Evolutionary conservation across 1,140 invertebrate genomes (phyloP).

Genomic region (Radopholus similis): DNA sequence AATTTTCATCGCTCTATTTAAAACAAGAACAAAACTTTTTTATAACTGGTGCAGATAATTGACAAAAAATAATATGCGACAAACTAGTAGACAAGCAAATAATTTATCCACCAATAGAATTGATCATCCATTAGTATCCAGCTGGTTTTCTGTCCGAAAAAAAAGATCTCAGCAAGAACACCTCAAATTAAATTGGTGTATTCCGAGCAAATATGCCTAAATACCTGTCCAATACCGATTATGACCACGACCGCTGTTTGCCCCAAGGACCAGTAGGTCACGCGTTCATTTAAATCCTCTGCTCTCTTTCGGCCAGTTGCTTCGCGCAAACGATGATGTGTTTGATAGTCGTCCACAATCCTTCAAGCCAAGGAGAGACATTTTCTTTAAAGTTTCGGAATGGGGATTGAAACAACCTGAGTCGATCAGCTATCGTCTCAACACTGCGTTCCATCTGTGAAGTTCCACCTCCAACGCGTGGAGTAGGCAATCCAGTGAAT

Average conservation of each 20-base stretch:
- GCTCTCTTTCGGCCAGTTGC: conserved; percentile 86
- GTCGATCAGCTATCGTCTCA: conserved; percentile 43
- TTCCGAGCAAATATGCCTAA: conserved; percentile 62
- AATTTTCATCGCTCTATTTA: neutral
- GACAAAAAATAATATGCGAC: neutral
- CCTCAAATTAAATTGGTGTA: conserved; percentile 1
- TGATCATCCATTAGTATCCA: neutral
- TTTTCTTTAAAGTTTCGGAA: conserved; percentile 16
- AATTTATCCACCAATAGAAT: conserved; percentile 1
- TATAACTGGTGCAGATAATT: neutral
- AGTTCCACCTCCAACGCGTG: conserved; percentile 30
- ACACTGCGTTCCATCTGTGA: conserved; percentile 39
- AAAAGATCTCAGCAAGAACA: conserved; percentile 27
- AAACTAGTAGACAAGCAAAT: neutral
- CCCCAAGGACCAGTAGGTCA: conserved; percentile 83
- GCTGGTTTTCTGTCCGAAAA: conserved; percentile 28
- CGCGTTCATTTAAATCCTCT: conserved; percentile 87
- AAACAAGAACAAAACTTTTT: neutral
- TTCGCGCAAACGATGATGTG: conserved; percentile 88
- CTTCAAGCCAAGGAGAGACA: neutral
- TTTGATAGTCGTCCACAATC: conserved; percentile 64
- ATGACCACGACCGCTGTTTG: conserved; percentile 80
- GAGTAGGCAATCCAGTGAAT: conserved; percentile 19
- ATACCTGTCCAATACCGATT: conserved; percentile 80
- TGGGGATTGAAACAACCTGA: neutral